Evolutionary conservation across 2,888 invertebrate species (phyloP), one percentile per base, ranked within the genome.

Genomic region (Fragum sueziense): DNA sequence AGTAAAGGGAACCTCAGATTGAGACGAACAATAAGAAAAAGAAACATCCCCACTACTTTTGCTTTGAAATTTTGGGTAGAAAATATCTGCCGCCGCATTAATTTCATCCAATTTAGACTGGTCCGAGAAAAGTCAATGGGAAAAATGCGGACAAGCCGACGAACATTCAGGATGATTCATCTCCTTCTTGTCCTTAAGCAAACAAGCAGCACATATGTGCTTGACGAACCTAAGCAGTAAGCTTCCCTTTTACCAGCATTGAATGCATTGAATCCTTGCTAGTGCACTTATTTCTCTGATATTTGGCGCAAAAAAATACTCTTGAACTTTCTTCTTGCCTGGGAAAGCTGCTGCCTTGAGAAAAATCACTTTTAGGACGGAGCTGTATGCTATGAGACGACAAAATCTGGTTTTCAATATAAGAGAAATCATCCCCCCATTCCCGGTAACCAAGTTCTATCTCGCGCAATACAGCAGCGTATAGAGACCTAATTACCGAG

Each of bases 351-450:
- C 6, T 27, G 7, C 57, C 57, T 29, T 27, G 22, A 27, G 57
- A 59, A 29, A 59, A 59, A 27, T 59, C 57, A 14, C 27, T 27
- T 17, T 59, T 59, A 14, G 57, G 57, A 9, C 29, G 7, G 7
- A 59, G 52, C 22, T 52, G 7, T 7, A n/a, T 17, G 4, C 11
- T 11, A n/a, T 9, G 4, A 11, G 52, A n/a, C 4, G 52, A 9
- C 52, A 52, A 20, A 17, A 52, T 22, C 20, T 31, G 31, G n/a
- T 61, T 61, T 61, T 61, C 61, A 61, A 61, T 61, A 61, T 31
- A 61, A 31, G 11, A 20, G 33, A 61, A 61, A 33, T 33, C 61
- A 11, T 61, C 61, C 52, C 52, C 52, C 52, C 52, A 52, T n/a
- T 52, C 22, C n/a, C 20, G 7, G 20, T 52, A 52, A 52, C 20